Evolutionary conservation across 2,888 invertebrate species (phyloP), one percentile per base, ranked within the genome.

Genomic region (Notocelia uddmanniana): DNA sequence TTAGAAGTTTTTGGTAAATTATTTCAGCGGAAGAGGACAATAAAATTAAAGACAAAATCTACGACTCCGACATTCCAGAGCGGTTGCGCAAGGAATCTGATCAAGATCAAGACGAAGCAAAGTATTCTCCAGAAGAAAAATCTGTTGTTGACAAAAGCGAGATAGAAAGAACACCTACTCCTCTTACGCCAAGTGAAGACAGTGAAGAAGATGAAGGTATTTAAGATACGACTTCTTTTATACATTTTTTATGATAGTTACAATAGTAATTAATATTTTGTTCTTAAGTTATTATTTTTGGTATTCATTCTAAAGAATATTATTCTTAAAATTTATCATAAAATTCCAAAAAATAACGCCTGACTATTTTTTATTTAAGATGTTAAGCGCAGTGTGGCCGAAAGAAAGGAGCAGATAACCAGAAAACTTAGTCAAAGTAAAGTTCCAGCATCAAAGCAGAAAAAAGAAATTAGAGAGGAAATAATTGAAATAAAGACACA

Each of bases 111-210:
- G 96, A 96, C 79, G 97, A 97, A 87, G 94, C 95, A 37, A 97
- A 97, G 85, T 97, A 97, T 84, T 96, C 96, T 0, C 97, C 97
- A 0, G 97, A 97, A 89, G 97, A 97, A 79, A 97, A 97, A 83
- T 95, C 95, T 1, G 92, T 96, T 5, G 94, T 96, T 71, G 96
- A 96, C 60, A 95, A 96, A 75, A 95, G 95, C 81, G 96, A 96
- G 76, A 91, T 92, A 62, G 94, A 92, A 37, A 86, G 91, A 77
- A 93, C 93, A 6, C 89, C 74, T 34, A 80, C 81, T 18, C 76
- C 79, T 21, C 60, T 91, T n/a, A 87, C 92, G 0, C 93, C 92
- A 0, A 94, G 94, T 52, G 94, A 94, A 76, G 94, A 94, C n/a
- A 94, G 94, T 74, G 94, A 94, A 76, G 94, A 94, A 82, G 94